Evolutionary conservation across 2,113 vertebrate genomes (phyloP), one percentile per base, ranked within the genome.

Genomic region (Pontoporia blainvillei): DNA sequence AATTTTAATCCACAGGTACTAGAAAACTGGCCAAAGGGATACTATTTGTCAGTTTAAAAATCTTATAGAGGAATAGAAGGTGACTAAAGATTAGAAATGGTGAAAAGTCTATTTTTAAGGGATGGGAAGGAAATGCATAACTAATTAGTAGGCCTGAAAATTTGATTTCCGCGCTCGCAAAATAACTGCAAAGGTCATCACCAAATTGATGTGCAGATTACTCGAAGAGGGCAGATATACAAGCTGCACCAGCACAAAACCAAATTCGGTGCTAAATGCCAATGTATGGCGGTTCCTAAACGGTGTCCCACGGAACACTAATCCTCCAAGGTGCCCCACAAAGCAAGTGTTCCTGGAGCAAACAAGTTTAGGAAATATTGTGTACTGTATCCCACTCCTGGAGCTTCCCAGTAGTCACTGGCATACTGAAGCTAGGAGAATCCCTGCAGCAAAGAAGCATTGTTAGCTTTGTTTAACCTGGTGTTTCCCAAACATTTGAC

Each of bases 101-200:
- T 96, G 25, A 64, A 90, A 91, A 82, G 73, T 14, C 67, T 54
- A 71, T 59, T 88, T 87, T 88, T 46, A 91, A 95, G 39, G 71
- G 46, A 78, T 46, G 46, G 2, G 23, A 73, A 59, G 34, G 57
- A 83, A 78, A 44, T 3, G 21, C 46, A 52, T 44, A 83, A 93
- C 31, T 66, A 82, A 69, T 62, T 57, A 49, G 31, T 90, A n/a
- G 71, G 21, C 23, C 27, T 86, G 36, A 91, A 73, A 78, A 15
- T 72, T 84, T 91, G 17, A 76, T 64, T 66, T 69, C 52, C 21
- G 41, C 52, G 54, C 5, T 46, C 62, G 62, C 46, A 78, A 88
- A 81, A 61, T 72, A 81, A 81, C 29, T 71, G 52, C 52, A 87
- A 83, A 94, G 17, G 4, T 54, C 49, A 86, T 72, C 69, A 76